These are phyloP conservation scores for Amphibalanus amphitrite DNA, from an alignment of 1,140 invertebrate species.

Conservation along the genomic window DNA sequence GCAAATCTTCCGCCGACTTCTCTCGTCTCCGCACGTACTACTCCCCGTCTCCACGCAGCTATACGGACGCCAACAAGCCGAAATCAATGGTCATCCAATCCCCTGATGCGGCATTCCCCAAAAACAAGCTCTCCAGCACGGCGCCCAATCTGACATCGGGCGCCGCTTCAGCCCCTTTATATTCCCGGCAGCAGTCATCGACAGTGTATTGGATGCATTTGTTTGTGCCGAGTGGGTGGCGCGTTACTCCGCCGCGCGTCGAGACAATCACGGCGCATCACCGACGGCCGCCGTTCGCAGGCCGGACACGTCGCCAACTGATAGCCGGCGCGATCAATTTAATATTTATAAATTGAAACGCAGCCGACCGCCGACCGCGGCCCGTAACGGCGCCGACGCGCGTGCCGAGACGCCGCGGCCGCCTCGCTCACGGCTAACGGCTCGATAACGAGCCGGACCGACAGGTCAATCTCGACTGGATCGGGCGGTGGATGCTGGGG, in stretches of 20 bases:
- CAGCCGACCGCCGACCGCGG: too few relatives aligned
- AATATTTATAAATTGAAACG: conserved; percentile 2
- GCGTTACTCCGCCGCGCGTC: background rate
- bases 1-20: too few relatives aligned
- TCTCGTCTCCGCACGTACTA: too few relatives aligned
- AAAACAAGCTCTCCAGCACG: background rate
- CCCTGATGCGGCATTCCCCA: background rate
- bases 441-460: too few relatives aligned
- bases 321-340: background rate
- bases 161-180: background rate
- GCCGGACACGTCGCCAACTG: background rate
- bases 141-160: background rate
- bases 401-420: too few relatives aligned
- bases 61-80: background rate
- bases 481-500: too few relatives aligned
- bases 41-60: too few relatives aligned
- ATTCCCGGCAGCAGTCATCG: background rate
- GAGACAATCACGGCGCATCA: background rate
- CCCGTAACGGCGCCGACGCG: too few relatives aligned
- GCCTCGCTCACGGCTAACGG: too few relatives aligned
- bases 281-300: background rate
- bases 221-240: background rate
- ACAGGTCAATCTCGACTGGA: too few relatives aligned
- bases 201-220: background rate
- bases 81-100: background rate